Evolutionary conservation across 2,888 invertebrate genomes (phyloP).

Genomic region (Carabus problematicus): DNA sequence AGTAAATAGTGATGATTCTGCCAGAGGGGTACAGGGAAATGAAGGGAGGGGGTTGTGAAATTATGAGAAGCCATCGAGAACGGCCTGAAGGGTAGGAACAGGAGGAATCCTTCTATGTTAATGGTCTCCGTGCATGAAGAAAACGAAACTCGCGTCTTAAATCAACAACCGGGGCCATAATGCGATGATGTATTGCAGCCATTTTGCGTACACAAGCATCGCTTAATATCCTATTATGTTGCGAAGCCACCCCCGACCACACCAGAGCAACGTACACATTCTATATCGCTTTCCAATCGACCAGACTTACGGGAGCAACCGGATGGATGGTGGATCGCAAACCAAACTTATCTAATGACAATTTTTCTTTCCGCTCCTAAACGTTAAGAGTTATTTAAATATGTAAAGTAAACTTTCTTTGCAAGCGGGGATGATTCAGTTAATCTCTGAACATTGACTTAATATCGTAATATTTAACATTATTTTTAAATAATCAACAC

Average conservation of each 20-base stretch:
- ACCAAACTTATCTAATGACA: no score
- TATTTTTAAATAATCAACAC: no score
- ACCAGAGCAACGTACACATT: not conserved
- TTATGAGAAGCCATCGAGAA: not conserved
- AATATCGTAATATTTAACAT: no score
- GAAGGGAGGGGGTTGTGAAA: not conserved
- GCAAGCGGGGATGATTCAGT: no score
- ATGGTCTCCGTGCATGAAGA: constrained; percentile 35
- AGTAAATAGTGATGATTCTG: no score
- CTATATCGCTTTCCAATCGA: constrained; percentile 5
- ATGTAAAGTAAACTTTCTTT: no score
- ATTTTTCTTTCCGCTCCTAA: no score
- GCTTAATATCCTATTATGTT: constrained; percentile 41
- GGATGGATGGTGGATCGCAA: no score
- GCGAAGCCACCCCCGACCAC: not conserved
- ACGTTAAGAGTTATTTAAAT: no score
- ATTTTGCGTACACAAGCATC: constrained; percentile 35
- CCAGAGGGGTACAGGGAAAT: constrained; percentile 3
- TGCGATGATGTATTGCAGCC: constrained; percentile 41
- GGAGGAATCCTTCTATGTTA: constrained; percentile 23
- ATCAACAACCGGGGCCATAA: constrained; percentile 40
- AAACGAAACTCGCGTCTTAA: constrained; percentile 39
- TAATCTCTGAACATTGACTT: no score
- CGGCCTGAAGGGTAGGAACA: not conserved
- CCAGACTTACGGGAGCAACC: no score